Conservation (phyloP, 2,888 invertebrate genomes). For the Rugalucina vietnamica region DNA sequence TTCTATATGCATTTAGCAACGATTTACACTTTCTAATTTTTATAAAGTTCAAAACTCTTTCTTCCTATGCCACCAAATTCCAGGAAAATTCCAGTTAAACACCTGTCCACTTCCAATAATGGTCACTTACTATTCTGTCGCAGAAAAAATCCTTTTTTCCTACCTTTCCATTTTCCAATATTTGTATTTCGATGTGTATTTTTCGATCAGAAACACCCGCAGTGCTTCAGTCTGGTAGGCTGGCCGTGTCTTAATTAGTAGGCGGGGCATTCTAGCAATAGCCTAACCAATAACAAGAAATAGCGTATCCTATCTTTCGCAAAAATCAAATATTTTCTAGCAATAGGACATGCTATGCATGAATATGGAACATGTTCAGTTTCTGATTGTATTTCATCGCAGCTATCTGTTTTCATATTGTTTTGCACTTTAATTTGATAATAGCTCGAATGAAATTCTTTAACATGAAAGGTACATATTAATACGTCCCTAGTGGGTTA, state of each 20-base stretch:
- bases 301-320: neutral
- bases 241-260: neutral
- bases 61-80: neutral
- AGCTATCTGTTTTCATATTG: neutral
- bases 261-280: neutral
- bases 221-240: neutral
- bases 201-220: neutral
- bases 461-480: too few relatives aligned
- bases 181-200: neutral
- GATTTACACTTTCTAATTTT: too few relatives aligned
- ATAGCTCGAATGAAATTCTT: neutral
- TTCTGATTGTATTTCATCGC: constrained; percentile 1
- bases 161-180: neutral
- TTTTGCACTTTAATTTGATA: neutral
- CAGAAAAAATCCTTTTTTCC: neutral
- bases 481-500: too few relatives aligned
- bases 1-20: too few relatives aligned
- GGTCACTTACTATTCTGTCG: neutral
- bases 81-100: neutral
- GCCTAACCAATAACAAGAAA: constrained; percentile 1
- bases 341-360: neutral
- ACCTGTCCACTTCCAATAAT: neutral
- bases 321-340: neutral
- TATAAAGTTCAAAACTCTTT: constrained; percentile 21
- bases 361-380: neutral